Conservation (phyloP, 1,140 invertebrate genomes). For the Zaprionus davidi region DNA sequence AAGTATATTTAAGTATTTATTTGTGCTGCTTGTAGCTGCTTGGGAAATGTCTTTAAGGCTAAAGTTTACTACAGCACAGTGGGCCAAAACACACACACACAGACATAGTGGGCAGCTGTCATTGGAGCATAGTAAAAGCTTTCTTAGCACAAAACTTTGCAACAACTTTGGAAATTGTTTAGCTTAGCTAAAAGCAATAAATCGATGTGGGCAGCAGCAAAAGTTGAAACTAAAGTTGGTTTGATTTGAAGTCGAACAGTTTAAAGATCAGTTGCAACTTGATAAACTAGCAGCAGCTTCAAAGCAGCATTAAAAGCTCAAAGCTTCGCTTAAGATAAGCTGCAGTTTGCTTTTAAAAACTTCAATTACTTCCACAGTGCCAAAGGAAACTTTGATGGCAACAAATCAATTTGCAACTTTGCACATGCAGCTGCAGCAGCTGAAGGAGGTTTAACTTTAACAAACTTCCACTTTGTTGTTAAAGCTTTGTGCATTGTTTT, state of each 20-base stretch:
- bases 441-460: neutral
- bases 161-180: conserved; percentile 6
- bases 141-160: neutral
- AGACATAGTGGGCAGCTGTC: neutral
- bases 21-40: neutral
- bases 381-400: conserved; percentile 37
- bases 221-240: neutral
- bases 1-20: conserved; percentile 19
- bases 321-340: no score
- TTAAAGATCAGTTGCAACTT: neutral
- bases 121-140: neutral
- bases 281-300: neutral
- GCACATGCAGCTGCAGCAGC: conserved; percentile 45
- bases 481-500: neutral
- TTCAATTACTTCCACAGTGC: neutral
- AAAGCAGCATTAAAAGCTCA: neutral
- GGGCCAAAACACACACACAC: neutral
- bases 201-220: conserved; percentile 7
- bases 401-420: conserved; percentile 65
- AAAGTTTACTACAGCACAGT: conserved; percentile 3
- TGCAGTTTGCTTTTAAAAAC: neutral
- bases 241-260: neutral
- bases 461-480: neutral
- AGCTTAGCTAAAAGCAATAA: neutral
- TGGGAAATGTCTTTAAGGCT: conserved; percentile 4